Conservation (phyloP, 35 echinoderm and acorn worm genomes). For the Ophioderma brevispina region DNA sequence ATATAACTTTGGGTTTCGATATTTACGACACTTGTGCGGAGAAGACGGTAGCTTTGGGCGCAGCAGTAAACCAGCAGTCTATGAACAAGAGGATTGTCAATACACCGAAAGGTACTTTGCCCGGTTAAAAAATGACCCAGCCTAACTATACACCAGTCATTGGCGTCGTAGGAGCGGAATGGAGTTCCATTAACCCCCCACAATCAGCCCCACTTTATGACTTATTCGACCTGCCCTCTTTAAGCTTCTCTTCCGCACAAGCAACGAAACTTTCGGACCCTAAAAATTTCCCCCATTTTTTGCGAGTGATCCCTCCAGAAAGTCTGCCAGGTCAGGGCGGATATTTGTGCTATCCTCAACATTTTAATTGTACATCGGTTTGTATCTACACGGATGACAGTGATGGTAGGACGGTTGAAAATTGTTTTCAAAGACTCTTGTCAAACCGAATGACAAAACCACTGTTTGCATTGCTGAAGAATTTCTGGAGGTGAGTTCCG, state of each 20-base stretch:
- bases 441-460: not conserved
- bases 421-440: not conserved
- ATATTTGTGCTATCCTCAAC: not conserved
- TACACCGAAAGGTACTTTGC: not conserved
- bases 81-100: not conserved
- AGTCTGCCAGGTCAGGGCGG: not conserved
- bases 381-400: conserved; percentile 14
- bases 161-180: conserved; percentile 16
- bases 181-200: conserved; percentile 13
- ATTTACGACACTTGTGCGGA: conserved; percentile 18
- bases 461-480: not conserved
- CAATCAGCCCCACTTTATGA: not conserved
- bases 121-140: not conserved
- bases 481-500: not conserved
- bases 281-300: not conserved
- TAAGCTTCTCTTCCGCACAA: conserved; percentile 12
- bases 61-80: not conserved
- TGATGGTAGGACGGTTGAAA: not conserved
- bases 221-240: not conserved
- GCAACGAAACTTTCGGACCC: conserved; percentile 9
- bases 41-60: not conserved
- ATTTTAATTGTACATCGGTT: conserved; percentile 20
- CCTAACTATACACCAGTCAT: not conserved
- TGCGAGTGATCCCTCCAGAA: conserved; percentile 13
- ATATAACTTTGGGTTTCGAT: conserved; percentile 17